Evolutionary conservation across 2,888 invertebrate genomes (phyloP).

Genomic region (Nyleta sp.): DNA sequence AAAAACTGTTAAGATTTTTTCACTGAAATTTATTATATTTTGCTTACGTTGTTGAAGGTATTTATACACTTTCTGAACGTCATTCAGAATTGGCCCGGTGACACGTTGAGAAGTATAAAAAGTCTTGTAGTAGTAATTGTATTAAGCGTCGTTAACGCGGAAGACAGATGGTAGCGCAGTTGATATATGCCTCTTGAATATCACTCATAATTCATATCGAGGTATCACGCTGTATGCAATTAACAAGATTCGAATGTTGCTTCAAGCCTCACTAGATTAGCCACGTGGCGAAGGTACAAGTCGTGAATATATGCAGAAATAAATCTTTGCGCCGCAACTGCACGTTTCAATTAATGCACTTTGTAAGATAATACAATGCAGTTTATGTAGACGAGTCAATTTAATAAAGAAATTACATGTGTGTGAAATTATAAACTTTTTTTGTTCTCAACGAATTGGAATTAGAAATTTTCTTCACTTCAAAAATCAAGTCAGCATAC

Average conservation of each 20-base stretch:
- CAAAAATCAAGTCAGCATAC: too few species aligned
- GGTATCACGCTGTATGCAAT: conserved; percentile 42
- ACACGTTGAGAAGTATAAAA: conserved; percentile 16
- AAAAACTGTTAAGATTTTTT: too few species aligned
- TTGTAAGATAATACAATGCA: conserved; percentile 18
- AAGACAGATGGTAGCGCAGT: conserved; percentile 31
- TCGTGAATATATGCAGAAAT: conserved; percentile 21
- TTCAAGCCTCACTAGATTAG: conserved; percentile 29
- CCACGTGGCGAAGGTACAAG: conserved; percentile 33
- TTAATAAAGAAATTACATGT: too few species aligned
- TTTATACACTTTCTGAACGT: neutral
- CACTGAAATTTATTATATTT: too few species aligned
- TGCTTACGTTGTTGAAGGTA: neutral
- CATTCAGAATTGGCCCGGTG: conserved; percentile 10
- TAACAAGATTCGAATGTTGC: conserved; percentile 31
- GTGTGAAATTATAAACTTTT: too few species aligned
- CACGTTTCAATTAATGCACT: conserved; percentile 17
- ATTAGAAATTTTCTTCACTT: too few species aligned
- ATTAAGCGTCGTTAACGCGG: conserved; percentile 34
- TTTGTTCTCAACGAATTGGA: too few species aligned
- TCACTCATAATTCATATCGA: conserved; percentile 43
- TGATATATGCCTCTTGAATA: conserved; percentile 30
- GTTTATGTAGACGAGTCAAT: conserved; percentile 7
- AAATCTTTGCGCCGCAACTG: conserved; percentile 26
- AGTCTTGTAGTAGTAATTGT: conserved; percentile 27